These are phyloP conservation scores for Nephila pilipes DNA, from an alignment of 1,140 invertebrate genomes.

Conservation along the genomic window DNA sequence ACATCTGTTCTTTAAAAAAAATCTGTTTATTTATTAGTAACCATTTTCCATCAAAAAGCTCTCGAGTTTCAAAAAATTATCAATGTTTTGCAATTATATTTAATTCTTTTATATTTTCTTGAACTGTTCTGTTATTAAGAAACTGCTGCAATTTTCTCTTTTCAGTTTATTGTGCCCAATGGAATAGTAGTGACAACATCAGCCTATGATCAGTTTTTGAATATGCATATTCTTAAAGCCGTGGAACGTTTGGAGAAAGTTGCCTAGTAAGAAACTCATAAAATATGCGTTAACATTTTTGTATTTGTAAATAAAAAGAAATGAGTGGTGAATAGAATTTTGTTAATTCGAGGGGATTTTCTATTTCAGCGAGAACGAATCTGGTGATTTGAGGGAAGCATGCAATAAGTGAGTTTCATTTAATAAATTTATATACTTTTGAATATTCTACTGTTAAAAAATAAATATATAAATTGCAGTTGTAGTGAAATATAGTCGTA, in stretches of 20 bases:
- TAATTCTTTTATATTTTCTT: no score
- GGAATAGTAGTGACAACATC: constrained; percentile 85
- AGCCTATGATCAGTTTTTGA: constrained; percentile 80
- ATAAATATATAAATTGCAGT: no score
- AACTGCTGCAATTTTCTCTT: not conserved
- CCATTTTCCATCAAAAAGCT: no score
- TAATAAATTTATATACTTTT: not conserved
- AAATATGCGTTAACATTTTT: constrained; percentile 77
- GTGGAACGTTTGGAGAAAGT: constrained; percentile 46
- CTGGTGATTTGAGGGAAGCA: not conserved
- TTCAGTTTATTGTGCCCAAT: constrained; percentile 81
- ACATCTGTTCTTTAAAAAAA: no score
- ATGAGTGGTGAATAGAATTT: no score
- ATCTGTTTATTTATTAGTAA: no score
- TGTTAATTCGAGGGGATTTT: no score
- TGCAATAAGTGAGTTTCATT: not conserved
- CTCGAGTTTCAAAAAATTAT: no score
- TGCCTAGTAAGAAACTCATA: not conserved
- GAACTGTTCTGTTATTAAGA: no score
- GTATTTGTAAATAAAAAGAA: not conserved
- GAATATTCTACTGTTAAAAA: no score
- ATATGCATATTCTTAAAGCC: not conserved
- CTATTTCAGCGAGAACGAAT: constrained; percentile 27
- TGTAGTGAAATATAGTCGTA: no score
- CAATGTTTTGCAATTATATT: no score